These are phyloP conservation scores for Caenorhabditis brenneri DNA, from an alignment of 1,140 invertebrate genomes.

Conservation along the genomic window DNA sequence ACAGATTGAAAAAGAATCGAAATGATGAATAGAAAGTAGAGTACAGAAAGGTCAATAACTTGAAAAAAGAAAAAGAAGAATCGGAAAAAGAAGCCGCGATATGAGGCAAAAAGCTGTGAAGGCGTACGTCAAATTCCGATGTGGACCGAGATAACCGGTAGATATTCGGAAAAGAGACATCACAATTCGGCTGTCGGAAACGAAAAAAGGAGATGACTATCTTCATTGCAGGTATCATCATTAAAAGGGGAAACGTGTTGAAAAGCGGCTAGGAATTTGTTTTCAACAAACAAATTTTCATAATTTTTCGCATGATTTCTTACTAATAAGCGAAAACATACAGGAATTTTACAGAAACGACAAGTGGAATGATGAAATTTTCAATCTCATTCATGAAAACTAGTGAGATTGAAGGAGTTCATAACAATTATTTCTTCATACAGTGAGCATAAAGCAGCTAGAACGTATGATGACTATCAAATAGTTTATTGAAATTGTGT, in stretches of 20 bases:
- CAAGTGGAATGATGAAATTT: not conserved
- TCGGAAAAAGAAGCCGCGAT: not conserved
- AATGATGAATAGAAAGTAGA: not conserved
- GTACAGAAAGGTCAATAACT: not conserved
- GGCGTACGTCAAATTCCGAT: conserved; percentile 29
- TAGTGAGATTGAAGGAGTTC: too few relatives aligned
- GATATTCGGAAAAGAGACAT: conserved; percentile 3
- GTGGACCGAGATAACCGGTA: conserved; percentile 33
- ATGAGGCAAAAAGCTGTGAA: conserved; percentile 4
- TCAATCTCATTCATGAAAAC: too few relatives aligned
- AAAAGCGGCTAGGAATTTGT: conserved; percentile 3
- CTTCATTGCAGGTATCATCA: not conserved
- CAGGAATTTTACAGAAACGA: not conserved
- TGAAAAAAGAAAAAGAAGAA: not conserved
- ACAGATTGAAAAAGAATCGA: not conserved
- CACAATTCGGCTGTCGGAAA: conserved; percentile 28
- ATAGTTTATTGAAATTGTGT: too few relatives aligned
- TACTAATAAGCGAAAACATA: not conserved
- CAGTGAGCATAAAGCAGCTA: too few relatives aligned
- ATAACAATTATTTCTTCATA: too few relatives aligned
- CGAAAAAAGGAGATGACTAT: conserved; percentile 23
- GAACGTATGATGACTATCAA: too few relatives aligned
- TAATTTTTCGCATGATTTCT: conserved; percentile 20
- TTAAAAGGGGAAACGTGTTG: not conserved
- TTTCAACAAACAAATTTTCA: not conserved